These are phyloP conservation scores for Brienomyrus brachyistius DNA, from an alignment of 2,113 vertebrate genomes.

Conservation along the genomic window DNA sequence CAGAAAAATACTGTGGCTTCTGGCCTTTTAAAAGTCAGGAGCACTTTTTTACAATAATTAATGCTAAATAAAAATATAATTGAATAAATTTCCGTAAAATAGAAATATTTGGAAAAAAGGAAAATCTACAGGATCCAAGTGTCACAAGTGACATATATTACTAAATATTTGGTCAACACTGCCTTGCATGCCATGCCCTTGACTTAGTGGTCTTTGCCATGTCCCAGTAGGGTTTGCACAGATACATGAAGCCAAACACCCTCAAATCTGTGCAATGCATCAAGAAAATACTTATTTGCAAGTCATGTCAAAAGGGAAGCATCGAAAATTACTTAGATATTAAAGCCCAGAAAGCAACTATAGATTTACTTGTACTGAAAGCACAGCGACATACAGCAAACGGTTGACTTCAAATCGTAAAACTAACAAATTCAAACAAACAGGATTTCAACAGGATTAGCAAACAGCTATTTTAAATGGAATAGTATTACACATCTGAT, in stretches of 20 bases:
- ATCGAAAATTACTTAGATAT: conserved; percentile 23
- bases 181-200: not conserved
- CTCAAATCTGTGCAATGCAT: conserved; percentile 35
- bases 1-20: conserved; percentile 2
- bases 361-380: conserved; percentile 16
- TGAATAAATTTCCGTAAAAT: conserved; percentile 4
- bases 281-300: conserved; percentile 32
- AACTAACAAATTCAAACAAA: conserved; percentile 18
- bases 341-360: conserved; percentile 20
- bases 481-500: conserved; percentile 18
- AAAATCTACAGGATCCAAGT: conserved; percentile 5
- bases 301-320: conserved; percentile 36
- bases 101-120: conserved; percentile 1
- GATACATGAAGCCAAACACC: conserved; percentile 16
- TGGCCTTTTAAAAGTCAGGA: not conserved
- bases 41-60: not conserved
- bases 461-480: conserved; percentile 16
- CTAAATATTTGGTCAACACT: conserved; percentile 12
- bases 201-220: conserved; percentile 20
- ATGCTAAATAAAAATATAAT: conserved; percentile 12
- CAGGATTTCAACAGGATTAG: conserved; percentile 8
- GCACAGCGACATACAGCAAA: conserved; percentile 18
- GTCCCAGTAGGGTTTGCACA: conserved; percentile 28
- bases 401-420: conserved; percentile 15
- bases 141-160: conserved; percentile 2